phyloP scores from a whole-genome alignment of 1,140 invertebrate genomes.

The Eurosta solidaginis region DNA sequence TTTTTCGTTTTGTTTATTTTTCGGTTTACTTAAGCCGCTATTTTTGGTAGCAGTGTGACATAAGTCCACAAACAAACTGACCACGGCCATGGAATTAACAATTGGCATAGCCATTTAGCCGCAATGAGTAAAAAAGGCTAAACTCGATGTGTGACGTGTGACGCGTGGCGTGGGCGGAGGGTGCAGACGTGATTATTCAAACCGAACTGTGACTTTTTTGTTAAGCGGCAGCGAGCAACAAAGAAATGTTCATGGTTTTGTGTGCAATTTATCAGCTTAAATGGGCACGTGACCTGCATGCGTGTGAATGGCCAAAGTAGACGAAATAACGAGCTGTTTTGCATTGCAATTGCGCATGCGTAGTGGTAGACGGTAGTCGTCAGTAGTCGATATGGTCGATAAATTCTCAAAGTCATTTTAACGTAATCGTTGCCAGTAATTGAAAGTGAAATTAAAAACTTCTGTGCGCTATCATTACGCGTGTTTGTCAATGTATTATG shows the following conservation, averaged over 20 bases:
- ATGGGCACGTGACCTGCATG: conserved; percentile 17
- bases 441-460: neutral
- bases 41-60: conserved; percentile 7
- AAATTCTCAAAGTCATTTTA: neutral
- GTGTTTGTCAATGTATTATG: no score
- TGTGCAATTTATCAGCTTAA: conserved; percentile 19
- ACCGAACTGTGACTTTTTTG: neutral
- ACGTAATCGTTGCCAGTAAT: neutral
- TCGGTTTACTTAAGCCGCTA: neutral
- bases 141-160: neutral
- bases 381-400: neutral
- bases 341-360: neutral
- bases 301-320: neutral
- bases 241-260: neutral
- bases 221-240: neutral
- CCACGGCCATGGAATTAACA: conserved; percentile 13
- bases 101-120: neutral
- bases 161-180: neutral
- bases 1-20: neutral
- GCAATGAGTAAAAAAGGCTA: neutral
- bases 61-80: conserved; percentile 23
- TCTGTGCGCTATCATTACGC: neutral
- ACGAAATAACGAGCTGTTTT: neutral
- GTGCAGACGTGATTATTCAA: neutral
- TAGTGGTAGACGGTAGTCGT: neutral